phyloP scores from a whole-genome alignment of 2,113 vertebrate species.

The Athene cunicularia region DNA sequence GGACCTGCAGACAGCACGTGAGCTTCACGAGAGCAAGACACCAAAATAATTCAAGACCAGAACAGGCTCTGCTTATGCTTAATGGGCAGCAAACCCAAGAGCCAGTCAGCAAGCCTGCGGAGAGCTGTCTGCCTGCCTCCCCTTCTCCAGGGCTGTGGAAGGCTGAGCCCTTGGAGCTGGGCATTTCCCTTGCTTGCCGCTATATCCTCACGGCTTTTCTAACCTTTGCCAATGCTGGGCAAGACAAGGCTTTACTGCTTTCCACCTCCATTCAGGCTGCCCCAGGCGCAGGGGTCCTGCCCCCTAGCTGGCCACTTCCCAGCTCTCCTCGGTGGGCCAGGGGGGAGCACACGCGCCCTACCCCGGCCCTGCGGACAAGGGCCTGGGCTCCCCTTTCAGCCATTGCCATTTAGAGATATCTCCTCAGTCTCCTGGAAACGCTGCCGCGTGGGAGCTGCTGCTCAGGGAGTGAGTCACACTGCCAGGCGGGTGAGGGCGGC shows the following conservation, averaged over 20 bases:
- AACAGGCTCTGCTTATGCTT: not conserved
- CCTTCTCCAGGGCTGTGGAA: not conserved
- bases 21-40: not conserved
- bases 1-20: rapidly evolving
- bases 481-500: not conserved
- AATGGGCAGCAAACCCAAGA: not conserved
- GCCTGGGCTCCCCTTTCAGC: not conserved
- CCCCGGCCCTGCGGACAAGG: not conserved
- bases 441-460: not conserved
- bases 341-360: rapidly evolving
- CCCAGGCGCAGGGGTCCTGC: not conserved
- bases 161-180: not conserved
- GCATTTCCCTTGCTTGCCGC: not conserved
- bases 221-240: not conserved
- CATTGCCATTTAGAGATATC: not conserved
- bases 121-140: not conserved
- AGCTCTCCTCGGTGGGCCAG: not conserved
- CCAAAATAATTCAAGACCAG: not conserved
- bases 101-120: not conserved
- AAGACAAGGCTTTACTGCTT: not conserved
- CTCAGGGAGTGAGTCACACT: not conserved
- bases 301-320: rapidly evolving
- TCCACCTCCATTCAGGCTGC: not conserved
- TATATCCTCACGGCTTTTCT: not conserved
- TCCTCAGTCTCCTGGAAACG: not conserved